Percentiles rank a stretch among this genome's conserved stretches.
Conservation (phyloP, 2,113 vertebrate species). For the Hippocampus abdominalis region DNA sequence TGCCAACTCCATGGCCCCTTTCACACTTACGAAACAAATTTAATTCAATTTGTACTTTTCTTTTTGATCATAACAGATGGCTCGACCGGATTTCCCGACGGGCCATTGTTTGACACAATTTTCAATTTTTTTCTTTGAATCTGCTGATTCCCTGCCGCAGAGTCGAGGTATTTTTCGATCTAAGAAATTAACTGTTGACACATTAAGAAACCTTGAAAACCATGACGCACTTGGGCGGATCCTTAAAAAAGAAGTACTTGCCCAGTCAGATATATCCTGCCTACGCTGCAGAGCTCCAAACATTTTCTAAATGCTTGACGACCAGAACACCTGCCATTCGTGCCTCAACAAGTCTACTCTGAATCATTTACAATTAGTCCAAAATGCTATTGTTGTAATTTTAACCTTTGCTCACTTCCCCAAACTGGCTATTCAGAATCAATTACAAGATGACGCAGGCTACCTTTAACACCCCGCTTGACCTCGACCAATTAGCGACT, state of each 20-base stretch:
- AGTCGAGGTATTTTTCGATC: not conserved
- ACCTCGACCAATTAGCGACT: not conserved
- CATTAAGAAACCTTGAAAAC: not conserved
- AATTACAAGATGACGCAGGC: not conserved
- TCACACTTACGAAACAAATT: constrained; percentile 36
- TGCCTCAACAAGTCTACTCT: not conserved
- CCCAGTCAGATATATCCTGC: not conserved
- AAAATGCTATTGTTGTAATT: not conserved
- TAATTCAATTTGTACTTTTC: constrained; percentile 26
- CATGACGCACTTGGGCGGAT: not conserved
- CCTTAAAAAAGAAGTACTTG: not conserved
- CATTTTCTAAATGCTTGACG: not conserved
- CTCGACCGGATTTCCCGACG: not conserved
- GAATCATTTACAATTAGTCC: not conserved
- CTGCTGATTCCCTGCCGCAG: not conserved
- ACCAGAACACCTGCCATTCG: not conserved
- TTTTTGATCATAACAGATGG: not conserved
- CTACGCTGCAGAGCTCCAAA: not conserved
- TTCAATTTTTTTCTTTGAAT: not conserved
- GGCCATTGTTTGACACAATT: not conserved
- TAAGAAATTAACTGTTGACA: not conserved
- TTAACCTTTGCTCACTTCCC: not conserved
- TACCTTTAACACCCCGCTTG: not conserved
- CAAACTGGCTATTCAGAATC: not conserved
- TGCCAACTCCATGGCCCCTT: constrained; percentile 29